Conservation (phyloP, 2,797 vertebrate genomes). For the Dendrocincla tyrannina region DNA sequence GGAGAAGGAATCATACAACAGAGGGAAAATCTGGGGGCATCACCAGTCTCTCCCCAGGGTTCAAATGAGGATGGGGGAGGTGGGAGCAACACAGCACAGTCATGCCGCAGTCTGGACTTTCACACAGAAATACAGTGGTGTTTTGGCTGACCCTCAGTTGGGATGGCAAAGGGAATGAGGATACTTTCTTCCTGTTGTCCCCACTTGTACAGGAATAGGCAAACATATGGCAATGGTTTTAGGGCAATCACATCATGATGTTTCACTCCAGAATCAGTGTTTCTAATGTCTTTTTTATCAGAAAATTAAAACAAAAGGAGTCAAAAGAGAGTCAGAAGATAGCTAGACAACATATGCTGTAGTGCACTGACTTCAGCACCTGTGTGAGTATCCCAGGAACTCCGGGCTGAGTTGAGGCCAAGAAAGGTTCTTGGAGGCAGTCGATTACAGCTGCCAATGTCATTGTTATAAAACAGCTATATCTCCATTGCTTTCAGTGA, state of each 20-base stretch:
- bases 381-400: neutral
- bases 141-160: neutral
- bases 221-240: neutral
- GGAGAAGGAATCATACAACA: neutral
- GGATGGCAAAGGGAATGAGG: neutral
- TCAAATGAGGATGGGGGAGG: fast-evolving
- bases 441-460: neutral
- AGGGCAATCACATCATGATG: neutral
- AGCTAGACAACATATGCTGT: neutral
- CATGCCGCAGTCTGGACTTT: neutral
- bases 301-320: neutral
- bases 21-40: neutral
- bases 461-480: neutral
- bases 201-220: neutral
- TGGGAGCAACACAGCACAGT: neutral
- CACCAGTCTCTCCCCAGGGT: neutral
- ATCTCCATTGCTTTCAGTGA: neutral
- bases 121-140: neutral
- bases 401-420: neutral
- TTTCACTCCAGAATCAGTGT: neutral
- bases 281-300: neutral
- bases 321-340: neutral
- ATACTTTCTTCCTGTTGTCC: neutral
- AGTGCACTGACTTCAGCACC: neutral
- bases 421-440: neutral